Conservation (phyloP, 2,888 invertebrate genomes). For the Odontocolon sp. region DNA sequence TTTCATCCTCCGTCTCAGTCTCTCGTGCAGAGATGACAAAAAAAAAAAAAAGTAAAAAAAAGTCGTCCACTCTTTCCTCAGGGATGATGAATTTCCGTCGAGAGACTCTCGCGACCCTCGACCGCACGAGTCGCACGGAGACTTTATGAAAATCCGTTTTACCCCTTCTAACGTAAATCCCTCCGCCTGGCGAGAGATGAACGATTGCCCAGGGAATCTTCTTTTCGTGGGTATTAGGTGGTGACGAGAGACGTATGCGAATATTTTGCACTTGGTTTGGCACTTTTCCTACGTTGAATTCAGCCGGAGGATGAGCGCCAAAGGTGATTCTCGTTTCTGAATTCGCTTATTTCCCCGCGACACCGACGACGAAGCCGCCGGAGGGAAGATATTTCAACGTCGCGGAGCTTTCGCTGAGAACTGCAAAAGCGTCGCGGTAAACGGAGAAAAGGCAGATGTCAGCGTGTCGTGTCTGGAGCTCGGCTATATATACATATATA, state of each 20-base stretch:
- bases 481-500: constrained; percentile 33
- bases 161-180: constrained; percentile 65
- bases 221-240: constrained; percentile 62
- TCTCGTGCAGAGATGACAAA: constrained; percentile 1
- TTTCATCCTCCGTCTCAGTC: constrained; percentile 23
- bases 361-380: constrained; percentile 34
- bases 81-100: constrained; percentile 57
- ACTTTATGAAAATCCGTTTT: constrained; percentile 70
- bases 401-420: constrained; percentile 64
- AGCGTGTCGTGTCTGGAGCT: constrained; percentile 64
- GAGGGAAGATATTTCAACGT: constrained; percentile 66
- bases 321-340: constrained; percentile 51
- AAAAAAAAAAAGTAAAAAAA: constrained; percentile 26
- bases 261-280: constrained; percentile 67
- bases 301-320: constrained; percentile 12
- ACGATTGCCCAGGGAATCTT: constrained; percentile 60
- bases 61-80: neutral
- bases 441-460: constrained; percentile 69
- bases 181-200: constrained; percentile 61
- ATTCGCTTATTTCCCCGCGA: constrained; percentile 43
- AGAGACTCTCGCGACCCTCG: constrained; percentile 39
- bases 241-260: constrained; percentile 69
- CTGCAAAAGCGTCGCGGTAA: constrained; percentile 64
- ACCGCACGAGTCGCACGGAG: constrained; percentile 36
- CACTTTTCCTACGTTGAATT: constrained; percentile 23